Conservation (phyloP, 2,797 vertebrate species). For the Sciaenops ocellatus region DNA sequence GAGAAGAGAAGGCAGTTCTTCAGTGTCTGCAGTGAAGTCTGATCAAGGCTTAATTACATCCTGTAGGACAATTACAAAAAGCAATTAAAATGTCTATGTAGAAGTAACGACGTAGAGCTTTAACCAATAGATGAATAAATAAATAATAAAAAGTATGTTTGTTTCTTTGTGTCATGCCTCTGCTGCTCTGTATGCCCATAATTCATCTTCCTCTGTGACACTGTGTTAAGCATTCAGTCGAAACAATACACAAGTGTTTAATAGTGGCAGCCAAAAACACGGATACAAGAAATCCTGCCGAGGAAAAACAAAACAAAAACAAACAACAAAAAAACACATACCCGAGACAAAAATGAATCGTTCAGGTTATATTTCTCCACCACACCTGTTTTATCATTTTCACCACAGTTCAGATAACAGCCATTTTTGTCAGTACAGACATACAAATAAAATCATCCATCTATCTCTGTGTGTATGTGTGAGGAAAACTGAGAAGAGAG, state of each 20-base stretch:
- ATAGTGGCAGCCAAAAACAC: conserved; percentile 18
- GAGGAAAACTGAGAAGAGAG: conserved; percentile 22
- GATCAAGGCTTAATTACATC: neutral
- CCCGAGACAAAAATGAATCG: conserved; percentile 29
- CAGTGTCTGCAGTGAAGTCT: neutral
- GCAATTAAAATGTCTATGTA: neutral
- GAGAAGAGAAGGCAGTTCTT: neutral
- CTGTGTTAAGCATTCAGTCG: conserved; percentile 27
- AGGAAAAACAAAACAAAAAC: neutral
- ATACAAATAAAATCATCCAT: conserved; percentile 46
- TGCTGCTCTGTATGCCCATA: conserved; percentile 15
- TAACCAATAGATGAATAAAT: neutral
- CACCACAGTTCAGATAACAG: conserved; percentile 42
- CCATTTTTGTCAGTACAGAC: conserved; percentile 35
- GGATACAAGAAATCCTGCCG: neutral
- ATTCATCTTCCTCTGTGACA: conserved; percentile 29
- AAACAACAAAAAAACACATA: neutral
- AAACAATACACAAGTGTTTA: conserved; percentile 25
- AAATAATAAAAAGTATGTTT: neutral
- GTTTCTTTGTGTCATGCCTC: neutral
- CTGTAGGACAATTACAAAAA: neutral
- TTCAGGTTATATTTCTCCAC: neutral
- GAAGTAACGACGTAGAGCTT: neutral
- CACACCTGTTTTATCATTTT: conserved; percentile 30
- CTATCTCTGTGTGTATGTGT: conserved; percentile 10